phyloP scores from a whole-genome alignment of 2,888 invertebrate species.

The Polydrusus cervinus region DNA sequence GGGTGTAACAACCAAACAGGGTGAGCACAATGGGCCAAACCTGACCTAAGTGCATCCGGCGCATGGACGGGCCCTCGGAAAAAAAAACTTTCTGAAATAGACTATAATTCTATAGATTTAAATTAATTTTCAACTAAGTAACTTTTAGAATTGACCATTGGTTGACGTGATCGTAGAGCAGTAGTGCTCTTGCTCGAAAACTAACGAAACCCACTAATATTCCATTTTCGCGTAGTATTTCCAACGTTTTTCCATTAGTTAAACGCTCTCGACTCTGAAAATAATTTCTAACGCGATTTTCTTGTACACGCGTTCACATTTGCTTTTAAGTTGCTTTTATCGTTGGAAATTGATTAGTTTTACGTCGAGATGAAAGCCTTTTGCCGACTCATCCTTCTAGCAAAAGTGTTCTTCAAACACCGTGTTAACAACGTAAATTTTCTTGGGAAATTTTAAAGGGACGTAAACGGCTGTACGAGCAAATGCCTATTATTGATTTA shows the following conservation, averaged over 20 bases:
- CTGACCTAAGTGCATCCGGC: too few relatives aligned
- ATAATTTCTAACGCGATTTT: constrained; percentile 41
- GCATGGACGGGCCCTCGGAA: too few relatives aligned
- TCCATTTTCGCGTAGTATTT: constrained; percentile 1
- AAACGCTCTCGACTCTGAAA: constrained; percentile 22
- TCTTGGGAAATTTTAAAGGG: constrained; percentile 42
- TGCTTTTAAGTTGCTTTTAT: constrained; percentile 51
- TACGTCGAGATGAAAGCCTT: constrained; percentile 46
- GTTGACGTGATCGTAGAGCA: too few relatives aligned
- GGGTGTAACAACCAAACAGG: too few relatives aligned
- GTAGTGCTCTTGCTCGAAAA: not conserved
- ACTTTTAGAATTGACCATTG: too few relatives aligned
- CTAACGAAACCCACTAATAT: not conserved
- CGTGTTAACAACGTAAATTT: constrained; percentile 43
- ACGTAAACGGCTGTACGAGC: not conserved
- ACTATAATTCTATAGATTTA: too few relatives aligned
- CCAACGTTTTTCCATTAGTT: constrained; percentile 9
- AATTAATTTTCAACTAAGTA: too few relatives aligned
- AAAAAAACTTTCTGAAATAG: too few relatives aligned
- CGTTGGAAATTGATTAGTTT: constrained; percentile 49
- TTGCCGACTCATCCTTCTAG: constrained; percentile 46
- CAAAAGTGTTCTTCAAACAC: constrained; percentile 48
- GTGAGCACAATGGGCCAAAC: too few relatives aligned
- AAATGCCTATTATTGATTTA: constrained; percentile 18
- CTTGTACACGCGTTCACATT: constrained; percentile 37